A percentile compares a stretch with the other conserved stretches of the same genome.
Evolutionary conservation across 2,113 vertebrate species (phyloP).

Genomic region (Patagioenas fasciata): DNA sequence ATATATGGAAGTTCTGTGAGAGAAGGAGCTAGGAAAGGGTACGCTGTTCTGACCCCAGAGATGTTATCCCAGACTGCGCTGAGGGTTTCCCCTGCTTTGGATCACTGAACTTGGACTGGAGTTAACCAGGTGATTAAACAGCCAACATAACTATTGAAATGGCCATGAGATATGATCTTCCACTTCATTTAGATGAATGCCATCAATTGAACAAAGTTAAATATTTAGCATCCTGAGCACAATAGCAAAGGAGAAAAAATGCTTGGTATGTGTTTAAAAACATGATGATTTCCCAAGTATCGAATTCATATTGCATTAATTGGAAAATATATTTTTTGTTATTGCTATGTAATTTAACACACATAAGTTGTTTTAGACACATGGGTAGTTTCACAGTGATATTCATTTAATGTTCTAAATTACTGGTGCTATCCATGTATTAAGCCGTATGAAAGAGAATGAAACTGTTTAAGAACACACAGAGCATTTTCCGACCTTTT

Average conservation of each 20-base stretch:
- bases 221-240: not conserved
- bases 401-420: not conserved
- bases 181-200: not conserved
- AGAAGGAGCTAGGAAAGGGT: not conserved
- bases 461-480: not conserved
- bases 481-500: not conserved
- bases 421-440: not conserved
- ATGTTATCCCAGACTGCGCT: not conserved
- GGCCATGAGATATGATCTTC: slow-evolving; percentile 15
- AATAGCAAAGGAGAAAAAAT: not conserved
- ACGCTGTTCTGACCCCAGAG: not conserved
- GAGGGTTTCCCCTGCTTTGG: not conserved
- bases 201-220: not conserved
- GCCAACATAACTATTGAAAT: not conserved
- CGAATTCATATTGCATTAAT: not conserved
- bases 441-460: not conserved
- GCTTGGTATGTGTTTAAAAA: not conserved
- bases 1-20: not conserved
- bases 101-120: slow-evolving; percentile 20
- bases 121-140: not conserved
- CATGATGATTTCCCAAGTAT: not conserved
- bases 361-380: not conserved
- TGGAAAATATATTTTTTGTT: not conserved
- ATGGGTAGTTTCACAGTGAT: not conserved
- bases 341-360: not conserved